Conservation (phyloP, 2,888 invertebrate genomes). For the Hirudinaria manillensis region DNA sequence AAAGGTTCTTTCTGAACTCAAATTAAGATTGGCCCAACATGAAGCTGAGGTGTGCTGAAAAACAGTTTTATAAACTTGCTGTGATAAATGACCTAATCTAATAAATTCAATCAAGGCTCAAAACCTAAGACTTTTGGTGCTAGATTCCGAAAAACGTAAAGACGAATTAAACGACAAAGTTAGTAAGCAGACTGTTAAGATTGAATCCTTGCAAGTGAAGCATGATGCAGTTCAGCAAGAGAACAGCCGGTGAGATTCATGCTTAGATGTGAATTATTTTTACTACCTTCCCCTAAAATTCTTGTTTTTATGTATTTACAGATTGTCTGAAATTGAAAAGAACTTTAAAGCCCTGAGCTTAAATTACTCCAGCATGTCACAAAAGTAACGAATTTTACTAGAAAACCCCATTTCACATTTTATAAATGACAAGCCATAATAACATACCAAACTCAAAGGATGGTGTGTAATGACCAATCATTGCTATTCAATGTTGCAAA, state of each 20-base stretch:
- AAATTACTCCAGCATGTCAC: slow-evolving; percentile 44
- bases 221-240: slow-evolving; percentile 45
- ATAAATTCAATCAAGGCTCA: slow-evolving; percentile 42
- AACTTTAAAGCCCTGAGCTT: slow-evolving; percentile 45
- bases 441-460: neutral
- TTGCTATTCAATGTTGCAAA: neutral
- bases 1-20: slow-evolving; percentile 49
- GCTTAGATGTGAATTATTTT: neutral
- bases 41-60: slow-evolving; percentile 47
- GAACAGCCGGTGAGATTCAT: slow-evolving; percentile 41
- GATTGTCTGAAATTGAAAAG: slow-evolving; percentile 45
- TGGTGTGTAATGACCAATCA: neutral
- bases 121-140: slow-evolving; percentile 44
- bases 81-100: neutral
- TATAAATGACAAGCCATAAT: too few species aligned
- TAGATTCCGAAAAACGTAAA: slow-evolving; percentile 46
- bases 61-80: neutral
- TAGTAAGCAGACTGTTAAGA: slow-evolving; percentile 42
- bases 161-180: slow-evolving; percentile 45
- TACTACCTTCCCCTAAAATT: neutral
- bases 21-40: slow-evolving; percentile 46
- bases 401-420: too few species aligned
- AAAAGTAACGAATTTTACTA: slow-evolving; percentile 41
- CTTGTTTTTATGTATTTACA: slow-evolving; percentile 37
- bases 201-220: slow-evolving; percentile 44